Evolutionary conservation across 2,797 vertebrate species (phyloP).

Genomic region (Eurystomus glaucurus): DNA sequence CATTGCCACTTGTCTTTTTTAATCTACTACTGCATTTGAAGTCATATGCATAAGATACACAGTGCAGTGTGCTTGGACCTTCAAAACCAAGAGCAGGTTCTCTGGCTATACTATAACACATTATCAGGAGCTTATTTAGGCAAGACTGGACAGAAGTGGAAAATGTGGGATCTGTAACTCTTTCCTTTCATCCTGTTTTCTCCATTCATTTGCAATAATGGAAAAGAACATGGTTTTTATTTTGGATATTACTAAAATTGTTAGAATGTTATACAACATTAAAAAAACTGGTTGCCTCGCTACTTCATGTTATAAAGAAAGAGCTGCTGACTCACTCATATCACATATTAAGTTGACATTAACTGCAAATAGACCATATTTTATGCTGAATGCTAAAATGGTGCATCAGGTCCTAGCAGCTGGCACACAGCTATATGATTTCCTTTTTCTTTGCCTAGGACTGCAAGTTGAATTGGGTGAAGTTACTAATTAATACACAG

Average conservation of each 20-base stretch:
- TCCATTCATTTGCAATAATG: not conserved
- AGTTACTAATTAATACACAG: not conserved
- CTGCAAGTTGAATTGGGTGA: not conserved
- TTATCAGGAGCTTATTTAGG: not conserved
- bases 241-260: not conserved
- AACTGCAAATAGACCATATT: not conserved
- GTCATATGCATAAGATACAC: fast-evolving
- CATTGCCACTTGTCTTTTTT: conserved; percentile 10
- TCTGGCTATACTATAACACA: not conserved
- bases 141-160: not conserved
- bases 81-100: not conserved
- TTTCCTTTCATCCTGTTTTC: not conserved
- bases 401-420: not conserved
- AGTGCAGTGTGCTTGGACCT: not conserved
- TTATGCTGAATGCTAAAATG: not conserved
- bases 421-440: not conserved
- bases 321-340: not conserved
- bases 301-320: not conserved
- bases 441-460: not conserved
- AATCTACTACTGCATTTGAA: not conserved
- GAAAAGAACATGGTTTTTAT: fast-evolving
- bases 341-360: not conserved
- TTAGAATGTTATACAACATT: not conserved
- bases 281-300: not conserved
- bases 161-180: not conserved